phyloP scores from a whole-genome alignment of 2,113 vertebrate species.

The Gulo gulo region DNA sequence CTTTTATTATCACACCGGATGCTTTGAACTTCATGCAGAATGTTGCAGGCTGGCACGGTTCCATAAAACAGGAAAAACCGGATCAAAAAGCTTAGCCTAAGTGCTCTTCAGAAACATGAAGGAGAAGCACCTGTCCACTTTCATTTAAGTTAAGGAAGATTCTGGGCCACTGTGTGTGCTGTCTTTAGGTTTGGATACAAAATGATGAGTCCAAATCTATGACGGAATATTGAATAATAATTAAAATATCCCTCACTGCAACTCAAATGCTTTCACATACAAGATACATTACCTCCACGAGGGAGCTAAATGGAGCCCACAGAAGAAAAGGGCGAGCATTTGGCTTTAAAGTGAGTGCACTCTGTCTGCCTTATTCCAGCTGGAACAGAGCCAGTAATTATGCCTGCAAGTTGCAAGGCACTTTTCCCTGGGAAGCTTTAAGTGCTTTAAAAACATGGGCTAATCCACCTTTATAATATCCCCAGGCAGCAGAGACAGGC shows the following conservation, averaged over 20 bases:
- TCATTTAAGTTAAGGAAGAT: not conserved
- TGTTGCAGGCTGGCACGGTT: not conserved
- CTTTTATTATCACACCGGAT: not conserved
- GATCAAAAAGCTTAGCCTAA: not conserved
- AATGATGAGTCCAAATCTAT: not conserved
- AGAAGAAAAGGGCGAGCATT: slow-evolving; percentile 28
- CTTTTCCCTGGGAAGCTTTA: slow-evolving; percentile 40
- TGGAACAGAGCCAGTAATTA: slow-evolving; percentile 35
- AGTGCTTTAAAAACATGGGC: slow-evolving; percentile 45
- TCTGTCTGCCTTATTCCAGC: slow-evolving; percentile 31
- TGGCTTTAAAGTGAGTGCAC: slow-evolving; percentile 39
- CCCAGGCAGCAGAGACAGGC: slow-evolving; percentile 14
- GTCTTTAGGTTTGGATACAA: not conserved
- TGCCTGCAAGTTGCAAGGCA: slow-evolving; percentile 26
- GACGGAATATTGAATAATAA: not conserved
- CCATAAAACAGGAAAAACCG: not conserved
- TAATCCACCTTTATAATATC: slow-evolving; percentile 29
- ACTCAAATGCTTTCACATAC: slow-evolving; percentile 43
- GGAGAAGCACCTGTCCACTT: not conserved
- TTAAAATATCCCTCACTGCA: not conserved
- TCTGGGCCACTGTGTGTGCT: not conserved
- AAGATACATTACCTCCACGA: not conserved
- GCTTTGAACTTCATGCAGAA: not conserved
- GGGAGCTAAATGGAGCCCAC: slow-evolving; percentile 15
- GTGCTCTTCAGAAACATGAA: not conserved